phyloP scores from a whole-genome alignment of 2,888 invertebrate species.

The Penaeus monodon region DNA sequence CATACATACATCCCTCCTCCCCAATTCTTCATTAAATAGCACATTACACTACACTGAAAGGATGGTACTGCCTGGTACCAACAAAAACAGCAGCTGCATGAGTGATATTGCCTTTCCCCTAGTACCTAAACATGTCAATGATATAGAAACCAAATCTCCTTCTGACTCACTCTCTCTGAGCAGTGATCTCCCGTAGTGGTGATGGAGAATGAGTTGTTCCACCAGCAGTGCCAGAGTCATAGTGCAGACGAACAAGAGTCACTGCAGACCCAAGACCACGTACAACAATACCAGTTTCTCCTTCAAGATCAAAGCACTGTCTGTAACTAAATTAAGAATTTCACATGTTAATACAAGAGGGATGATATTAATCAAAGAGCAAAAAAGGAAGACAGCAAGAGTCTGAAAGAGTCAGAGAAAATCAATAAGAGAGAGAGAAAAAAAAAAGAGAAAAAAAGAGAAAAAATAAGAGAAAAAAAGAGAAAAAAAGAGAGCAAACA shows the following conservation, averaged over 20 bases:
- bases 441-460: too few relatives aligned
- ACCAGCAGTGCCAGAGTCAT: conserved; percentile 21
- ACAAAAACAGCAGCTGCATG: too few relatives aligned
- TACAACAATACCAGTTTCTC: conserved; percentile 96
- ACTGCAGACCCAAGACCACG: conserved; percentile 93
- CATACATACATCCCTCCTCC: too few relatives aligned
- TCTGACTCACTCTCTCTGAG: conserved; percentile 55
- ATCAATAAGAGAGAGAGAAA: too few relatives aligned
- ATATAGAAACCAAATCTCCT: background rate
- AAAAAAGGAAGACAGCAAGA: too few relatives aligned
- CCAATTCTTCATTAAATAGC: too few relatives aligned
- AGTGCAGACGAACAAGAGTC: conserved; percentile 73
- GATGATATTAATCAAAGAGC: too few relatives aligned
- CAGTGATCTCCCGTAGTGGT: conserved; percentile 50
- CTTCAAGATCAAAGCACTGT: conserved; percentile 95
- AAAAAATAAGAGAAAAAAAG: too few relatives aligned
- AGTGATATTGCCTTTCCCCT: background rate
- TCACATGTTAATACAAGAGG: background rate
- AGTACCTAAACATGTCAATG: background rate
- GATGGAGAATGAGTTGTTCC: conserved; percentile 57
- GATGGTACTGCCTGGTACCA: too few relatives aligned
- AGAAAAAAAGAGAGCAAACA: too few relatives aligned
- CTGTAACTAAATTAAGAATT: conserved; percentile 76
- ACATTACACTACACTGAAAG: too few relatives aligned
- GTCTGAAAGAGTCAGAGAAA: too few relatives aligned